Percentiles rank a stretch among this genome's conserved stretches.
Conservation (phyloP, 1,140 invertebrate species). For the Hyles vespertilio region DNA sequence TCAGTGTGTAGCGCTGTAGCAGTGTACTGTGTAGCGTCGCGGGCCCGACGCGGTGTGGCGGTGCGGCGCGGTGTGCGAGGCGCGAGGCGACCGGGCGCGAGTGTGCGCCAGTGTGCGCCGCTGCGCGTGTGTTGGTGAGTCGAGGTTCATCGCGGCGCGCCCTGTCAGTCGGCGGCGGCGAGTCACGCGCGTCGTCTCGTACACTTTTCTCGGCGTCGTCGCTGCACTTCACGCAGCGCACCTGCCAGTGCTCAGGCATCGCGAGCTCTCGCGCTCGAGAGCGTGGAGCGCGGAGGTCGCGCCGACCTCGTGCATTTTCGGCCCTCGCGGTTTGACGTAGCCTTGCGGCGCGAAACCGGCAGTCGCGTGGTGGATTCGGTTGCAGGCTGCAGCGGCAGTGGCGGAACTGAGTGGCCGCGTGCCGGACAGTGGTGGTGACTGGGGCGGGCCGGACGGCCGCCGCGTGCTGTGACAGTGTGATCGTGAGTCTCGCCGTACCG, state of each 20-base stretch:
- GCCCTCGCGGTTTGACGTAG: slow-evolving; percentile 49
- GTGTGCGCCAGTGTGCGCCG: slow-evolving; percentile 48
- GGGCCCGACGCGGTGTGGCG: slow-evolving; percentile 20
- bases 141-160: slow-evolving; percentile 57
- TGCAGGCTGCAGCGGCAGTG: slow-evolving; percentile 35
- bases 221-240: slow-evolving; percentile 49
- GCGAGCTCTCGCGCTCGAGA: slow-evolving; percentile 61
- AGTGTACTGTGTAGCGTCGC: slow-evolving; percentile 26
- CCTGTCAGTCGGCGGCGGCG: slow-evolving; percentile 68
- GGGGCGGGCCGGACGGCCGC: slow-evolving; percentile 40
- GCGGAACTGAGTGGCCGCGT: slow-evolving; percentile 32
- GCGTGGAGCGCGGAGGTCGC: slow-evolving; percentile 63
- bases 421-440: slow-evolving; percentile 34
- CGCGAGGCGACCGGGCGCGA: slow-evolving; percentile 20
- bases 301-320: slow-evolving; percentile 53
- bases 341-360: slow-evolving; percentile 16
- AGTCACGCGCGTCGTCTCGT: slow-evolving; percentile 68
- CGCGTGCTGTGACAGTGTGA: slow-evolving; percentile 70
- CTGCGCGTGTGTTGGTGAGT: slow-evolving; percentile 58
- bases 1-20: slow-evolving; percentile 26
- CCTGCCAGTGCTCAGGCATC: slow-evolving; percentile 56
- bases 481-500: slow-evolving; percentile 61
- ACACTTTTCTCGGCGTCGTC: slow-evolving; percentile 31
- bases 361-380: slow-evolving; percentile 21
- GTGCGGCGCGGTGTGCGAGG: slow-evolving; percentile 23